phyloP scores from a whole-genome alignment of 1,140 invertebrate genomes.

The Cardiocondyla obscurior region DNA sequence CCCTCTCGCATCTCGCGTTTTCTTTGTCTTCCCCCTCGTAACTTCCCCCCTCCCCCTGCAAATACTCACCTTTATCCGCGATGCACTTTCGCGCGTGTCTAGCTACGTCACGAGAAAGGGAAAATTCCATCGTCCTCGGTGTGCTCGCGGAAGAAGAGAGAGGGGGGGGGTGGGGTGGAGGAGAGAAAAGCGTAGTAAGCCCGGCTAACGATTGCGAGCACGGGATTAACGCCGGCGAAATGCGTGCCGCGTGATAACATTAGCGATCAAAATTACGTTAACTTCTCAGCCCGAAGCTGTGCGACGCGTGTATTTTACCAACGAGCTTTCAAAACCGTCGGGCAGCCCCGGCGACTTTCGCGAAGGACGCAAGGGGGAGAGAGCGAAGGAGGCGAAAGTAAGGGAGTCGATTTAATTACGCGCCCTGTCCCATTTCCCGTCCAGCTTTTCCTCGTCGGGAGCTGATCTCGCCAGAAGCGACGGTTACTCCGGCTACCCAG shows the following conservation, averaged over 20 bases:
- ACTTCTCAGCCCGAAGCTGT: too few relatives aligned
- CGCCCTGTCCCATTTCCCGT: slow-evolving; percentile 58
- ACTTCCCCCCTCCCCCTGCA: too few relatives aligned
- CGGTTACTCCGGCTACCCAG: too few relatives aligned
- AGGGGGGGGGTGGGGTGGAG: too few relatives aligned
- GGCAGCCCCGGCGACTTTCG: too few relatives aligned
- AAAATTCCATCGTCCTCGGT: slow-evolving; percentile 9
- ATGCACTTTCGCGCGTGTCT: slow-evolving; percentile 53
- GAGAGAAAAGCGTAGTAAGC: background rate
- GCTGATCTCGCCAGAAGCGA: slow-evolving; percentile 67
- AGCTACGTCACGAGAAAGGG: background rate
- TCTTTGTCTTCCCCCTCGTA: slow-evolving; percentile 11
- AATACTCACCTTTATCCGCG: slow-evolving; percentile 25
- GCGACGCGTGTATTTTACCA: too few relatives aligned
- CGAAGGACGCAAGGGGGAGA: too few relatives aligned
- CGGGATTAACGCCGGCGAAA: background rate
- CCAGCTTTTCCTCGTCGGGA: slow-evolving; percentile 11
- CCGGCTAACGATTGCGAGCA: background rate
- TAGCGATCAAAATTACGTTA: too few relatives aligned
- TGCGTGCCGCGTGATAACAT: background rate
- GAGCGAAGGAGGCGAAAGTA: background rate
- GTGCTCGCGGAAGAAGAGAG: background rate
- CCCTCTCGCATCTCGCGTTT: background rate
- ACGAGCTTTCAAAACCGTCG: too few relatives aligned
- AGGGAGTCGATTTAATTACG: slow-evolving; percentile 43